These are phyloP conservation scores for Lycopodina hypogea DNA, from an alignment of 37 sponge, comb jelly and placozoan species.

Conservation along the genomic window DNA sequence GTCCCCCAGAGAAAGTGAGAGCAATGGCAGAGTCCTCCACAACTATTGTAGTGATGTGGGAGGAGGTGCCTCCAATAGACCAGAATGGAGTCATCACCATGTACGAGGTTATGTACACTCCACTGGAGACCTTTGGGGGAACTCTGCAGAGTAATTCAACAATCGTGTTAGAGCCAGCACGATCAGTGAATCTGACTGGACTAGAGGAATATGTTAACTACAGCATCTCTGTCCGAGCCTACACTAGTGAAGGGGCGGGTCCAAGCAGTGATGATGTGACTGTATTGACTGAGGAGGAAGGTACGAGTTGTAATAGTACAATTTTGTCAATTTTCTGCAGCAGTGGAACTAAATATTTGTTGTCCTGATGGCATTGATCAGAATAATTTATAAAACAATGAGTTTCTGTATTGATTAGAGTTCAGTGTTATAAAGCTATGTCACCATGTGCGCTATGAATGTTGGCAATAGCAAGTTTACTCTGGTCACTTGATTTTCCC, in stretches of 20 bases:
- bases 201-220: constrained; percentile 28
- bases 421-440: no score
- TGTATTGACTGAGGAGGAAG: constrained; percentile 4
- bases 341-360: no score
- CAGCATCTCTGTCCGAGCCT: constrained; percentile 34
- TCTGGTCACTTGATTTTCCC: not conserved
- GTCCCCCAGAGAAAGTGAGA: constrained; percentile 30
- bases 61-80: not conserved
- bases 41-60: constrained; percentile 21
- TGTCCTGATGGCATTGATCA: no score
- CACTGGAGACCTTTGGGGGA: constrained; percentile 8
- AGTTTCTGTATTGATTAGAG: not conserved
- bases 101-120: constrained; percentile 27
- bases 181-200: not conserved
- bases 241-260: constrained; percentile 26
- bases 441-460: no score
- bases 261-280: constrained; percentile 9
- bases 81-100: constrained; percentile 39
- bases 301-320: no score
- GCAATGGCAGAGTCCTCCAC: constrained; percentile 16
- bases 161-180: not conserved
- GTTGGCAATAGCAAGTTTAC: no score
- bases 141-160: not conserved
- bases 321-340: no score
- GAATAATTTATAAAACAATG: no score